Evolutionary conservation across 2,797 vertebrate genomes (phyloP).

Genomic region (Oceanodroma leucorhoa): DNA sequence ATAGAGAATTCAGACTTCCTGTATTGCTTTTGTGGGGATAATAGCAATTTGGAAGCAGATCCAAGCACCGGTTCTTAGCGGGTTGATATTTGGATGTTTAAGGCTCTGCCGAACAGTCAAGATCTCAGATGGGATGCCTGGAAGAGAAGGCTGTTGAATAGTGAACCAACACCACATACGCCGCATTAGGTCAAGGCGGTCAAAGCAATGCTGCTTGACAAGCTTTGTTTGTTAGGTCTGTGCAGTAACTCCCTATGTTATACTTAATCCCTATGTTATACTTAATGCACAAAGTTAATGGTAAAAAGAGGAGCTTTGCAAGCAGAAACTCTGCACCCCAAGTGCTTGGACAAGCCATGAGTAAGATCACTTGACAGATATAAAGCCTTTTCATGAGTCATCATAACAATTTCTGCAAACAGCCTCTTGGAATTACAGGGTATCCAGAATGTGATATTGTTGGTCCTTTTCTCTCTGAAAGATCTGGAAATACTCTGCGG

Average conservation of each 20-base stretch:
- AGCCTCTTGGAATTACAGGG: neutral
- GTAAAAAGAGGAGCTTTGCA: neutral
- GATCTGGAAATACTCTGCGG: neutral
- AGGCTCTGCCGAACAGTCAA: neutral
- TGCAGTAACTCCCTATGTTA: neutral
- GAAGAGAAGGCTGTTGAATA: neutral
- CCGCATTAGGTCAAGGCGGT: neutral
- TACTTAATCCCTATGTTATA: neutral
- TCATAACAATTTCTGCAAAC: neutral
- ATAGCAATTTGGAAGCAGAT: neutral
- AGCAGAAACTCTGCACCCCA: neutral
- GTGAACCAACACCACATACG: neutral
- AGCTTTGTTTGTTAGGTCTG: neutral
- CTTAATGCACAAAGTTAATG: neutral
- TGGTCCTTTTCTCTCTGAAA: neutral
- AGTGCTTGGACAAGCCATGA: neutral
- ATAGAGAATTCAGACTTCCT: neutral
- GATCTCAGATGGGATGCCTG: neutral
- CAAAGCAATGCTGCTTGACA: neutral
- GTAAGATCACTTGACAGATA: neutral
- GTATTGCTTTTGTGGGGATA: neutral
- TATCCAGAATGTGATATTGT: neutral
- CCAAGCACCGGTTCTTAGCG: neutral
- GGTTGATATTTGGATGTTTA: neutral
- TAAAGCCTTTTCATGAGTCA: neutral